A percentile compares a stretch with the other conserved stretches of the same genome.
These are phyloP conservation scores for Hippocampus mohnikei DNA, from an alignment of 2,113 vertebrate species.

Conservation along the genomic window DNA sequence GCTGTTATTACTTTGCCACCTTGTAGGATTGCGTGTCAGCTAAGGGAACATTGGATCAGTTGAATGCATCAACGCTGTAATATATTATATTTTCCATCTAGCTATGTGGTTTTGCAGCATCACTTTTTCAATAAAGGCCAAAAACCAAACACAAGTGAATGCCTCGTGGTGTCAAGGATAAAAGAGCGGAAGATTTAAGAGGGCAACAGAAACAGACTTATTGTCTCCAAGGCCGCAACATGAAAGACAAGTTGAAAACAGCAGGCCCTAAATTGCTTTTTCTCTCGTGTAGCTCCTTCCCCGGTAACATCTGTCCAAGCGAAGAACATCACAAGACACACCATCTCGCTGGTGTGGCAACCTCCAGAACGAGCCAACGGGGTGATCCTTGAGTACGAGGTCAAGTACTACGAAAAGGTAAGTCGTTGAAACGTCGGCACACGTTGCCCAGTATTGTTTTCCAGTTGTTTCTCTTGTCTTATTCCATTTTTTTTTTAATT, in stretches of 20 bases:
- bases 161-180: conserved; percentile 36
- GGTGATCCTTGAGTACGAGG: conserved; percentile 95
- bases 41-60: conserved; percentile 27
- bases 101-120: conserved; percentile 18
- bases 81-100: background rate
- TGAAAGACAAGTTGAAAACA: conserved; percentile 13
- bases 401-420: conserved; percentile 99
- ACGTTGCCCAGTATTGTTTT: background rate
- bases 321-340: conserved; percentile 94
- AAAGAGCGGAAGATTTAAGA: conserved; percentile 40
- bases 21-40: conserved; percentile 22
- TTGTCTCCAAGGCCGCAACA: conserved; percentile 29
- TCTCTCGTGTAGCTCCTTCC: conserved; percentile 79
- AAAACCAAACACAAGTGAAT: conserved; percentile 42
- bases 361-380: conserved; percentile 93
- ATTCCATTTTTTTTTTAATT: background rate
- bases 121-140: conserved; percentile 38
- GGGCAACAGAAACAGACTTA: conserved; percentile 38
- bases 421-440: conserved; percentile 12
- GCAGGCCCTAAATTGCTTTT: conserved; percentile 15
- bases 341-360: conserved; percentile 89
- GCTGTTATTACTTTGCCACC: conserved; percentile 35
- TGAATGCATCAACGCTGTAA: conserved; percentile 36
- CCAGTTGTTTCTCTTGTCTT: conserved; percentile 5
- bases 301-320: conserved; percentile 89